Base-by-base conservation (phyloP, 2,888 invertebrate species). In the Aricia artaxerxes region DNA sequence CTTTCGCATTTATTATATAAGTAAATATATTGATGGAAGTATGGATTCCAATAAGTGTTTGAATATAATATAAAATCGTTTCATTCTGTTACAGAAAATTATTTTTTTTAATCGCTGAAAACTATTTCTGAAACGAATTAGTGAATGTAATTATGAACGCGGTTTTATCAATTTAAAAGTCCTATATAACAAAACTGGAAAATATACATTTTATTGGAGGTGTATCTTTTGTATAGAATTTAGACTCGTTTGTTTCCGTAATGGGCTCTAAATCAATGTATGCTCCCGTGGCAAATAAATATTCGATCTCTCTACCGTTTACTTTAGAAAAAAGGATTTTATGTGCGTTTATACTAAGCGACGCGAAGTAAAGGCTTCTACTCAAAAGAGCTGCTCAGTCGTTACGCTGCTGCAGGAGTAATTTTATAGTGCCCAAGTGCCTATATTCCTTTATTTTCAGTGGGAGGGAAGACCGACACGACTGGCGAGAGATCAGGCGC, bases 201-300 rank as follows among this genome's bases (percentile, higher is more conserved):
- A 31, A 31, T 13, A 69, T 69, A 69, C 35, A 13, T 61, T 69
- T 35, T 69, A 69, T 69, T 69, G 24, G 3, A 69, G 24, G 11
- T 38, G 16, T 69, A 69, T 16, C 69, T 69, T 69, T 69, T 69
- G 69, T 69, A 16, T 69, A 31, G 31, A 69, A 69, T 38, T 64
- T 64, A 24, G 38, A 69, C 5, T 9, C 69, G 35, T 69, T 38
- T 69, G 69, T 38, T 35, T 4, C 35, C 35, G 69, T 69, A 69
- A 69, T 38, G 35, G 11, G 1, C 69, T 38, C 35, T 69, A 69
- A 69, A 69, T 69, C 69, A 64, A 64, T 69, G 69, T 69, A 69
- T 69, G 69, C 35, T 69, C 69, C 69, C 69, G 16, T 13, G 35
- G 69, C 1, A 38, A 38, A 35, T 69, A 35, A 38, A 69, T 38